Conservation (phyloP, 2,113 vertebrate genomes). For the Poeciliopsis retropinna region DNA sequence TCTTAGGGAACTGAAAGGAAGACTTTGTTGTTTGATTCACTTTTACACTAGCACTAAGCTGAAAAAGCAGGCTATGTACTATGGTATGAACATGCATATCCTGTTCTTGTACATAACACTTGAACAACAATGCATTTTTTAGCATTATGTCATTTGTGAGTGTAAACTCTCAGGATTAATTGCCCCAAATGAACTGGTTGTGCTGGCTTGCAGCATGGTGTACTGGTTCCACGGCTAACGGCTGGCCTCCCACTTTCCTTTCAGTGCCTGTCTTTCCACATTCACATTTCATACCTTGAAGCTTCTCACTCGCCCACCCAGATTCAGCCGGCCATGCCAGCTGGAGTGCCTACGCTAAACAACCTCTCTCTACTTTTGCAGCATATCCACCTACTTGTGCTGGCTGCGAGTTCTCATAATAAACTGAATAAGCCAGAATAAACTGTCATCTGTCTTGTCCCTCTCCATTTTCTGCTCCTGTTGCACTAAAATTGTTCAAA, state of each 20-base stretch:
- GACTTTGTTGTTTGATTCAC: background rate
- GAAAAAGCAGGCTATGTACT: slow-evolving; percentile 6
- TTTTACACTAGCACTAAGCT: slow-evolving; percentile 3
- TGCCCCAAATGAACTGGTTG: slow-evolving; percentile 33
- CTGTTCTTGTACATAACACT: slow-evolving; percentile 9
- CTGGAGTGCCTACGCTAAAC: slow-evolving; percentile 43
- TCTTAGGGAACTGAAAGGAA: slow-evolving; percentile 43
- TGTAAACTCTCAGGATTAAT: background rate
- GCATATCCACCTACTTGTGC: slow-evolving; percentile 34
- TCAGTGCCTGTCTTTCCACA: slow-evolving; percentile 33
- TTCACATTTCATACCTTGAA: slow-evolving; percentile 15
- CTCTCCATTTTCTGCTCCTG: slow-evolving; percentile 15
- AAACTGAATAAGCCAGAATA: background rate
- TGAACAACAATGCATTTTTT: background rate
- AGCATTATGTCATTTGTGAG: background rate
- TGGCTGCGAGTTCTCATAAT: slow-evolving; percentile 19
- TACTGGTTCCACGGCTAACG: slow-evolving; percentile 33
- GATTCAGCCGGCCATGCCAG: slow-evolving; percentile 30
- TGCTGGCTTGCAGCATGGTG: slow-evolving; percentile 5
- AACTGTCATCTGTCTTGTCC: slow-evolving; percentile 7
- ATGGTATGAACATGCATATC: slow-evolving; percentile 4
- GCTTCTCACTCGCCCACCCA: slow-evolving; percentile 42
- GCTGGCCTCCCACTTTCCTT: slow-evolving; percentile 20
- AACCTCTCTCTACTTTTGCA: slow-evolving; percentile 39
- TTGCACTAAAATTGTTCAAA: slow-evolving; percentile 10